Conservation (phyloP, 2,888 invertebrate species). For the Periphyllus acericola region DNA sequence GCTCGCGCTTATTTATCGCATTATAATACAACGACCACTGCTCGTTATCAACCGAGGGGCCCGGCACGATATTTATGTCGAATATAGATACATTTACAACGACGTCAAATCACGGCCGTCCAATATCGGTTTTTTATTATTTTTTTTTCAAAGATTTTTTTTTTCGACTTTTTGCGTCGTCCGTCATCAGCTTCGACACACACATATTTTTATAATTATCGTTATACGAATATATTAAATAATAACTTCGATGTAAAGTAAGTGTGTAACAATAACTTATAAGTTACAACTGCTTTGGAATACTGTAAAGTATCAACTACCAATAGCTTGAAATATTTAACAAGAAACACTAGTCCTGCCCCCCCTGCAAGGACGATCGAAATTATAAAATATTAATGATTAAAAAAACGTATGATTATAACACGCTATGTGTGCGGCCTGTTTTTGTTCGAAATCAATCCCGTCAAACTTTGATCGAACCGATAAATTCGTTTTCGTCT, state of each 20-base stretch:
- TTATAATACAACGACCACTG: constrained; percentile 56
- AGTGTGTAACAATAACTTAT: no score
- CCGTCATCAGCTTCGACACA: not conserved
- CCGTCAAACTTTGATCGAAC: constrained; percentile 16
- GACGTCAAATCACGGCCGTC: constrained; percentile 20
- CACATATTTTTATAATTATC: no score
- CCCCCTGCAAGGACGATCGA: no score
- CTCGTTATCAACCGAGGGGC: constrained; percentile 54
- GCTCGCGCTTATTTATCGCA: constrained; percentile 58
- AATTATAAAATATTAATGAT: no score
- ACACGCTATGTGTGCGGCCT: not conserved
- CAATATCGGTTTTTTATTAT: not conserved
- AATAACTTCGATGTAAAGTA: no score
- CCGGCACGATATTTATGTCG: constrained; percentile 42
- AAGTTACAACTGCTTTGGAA: no score
- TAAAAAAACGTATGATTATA: not conserved
- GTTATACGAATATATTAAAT: no score
- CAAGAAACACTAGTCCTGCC: no score
- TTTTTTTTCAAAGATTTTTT: not conserved
- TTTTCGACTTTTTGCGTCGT: not conserved
- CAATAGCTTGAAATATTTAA: no score
- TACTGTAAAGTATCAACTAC: no score
- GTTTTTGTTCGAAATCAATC: not conserved
- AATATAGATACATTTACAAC: constrained; percentile 41
- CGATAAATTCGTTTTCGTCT: constrained; percentile 29